These are phyloP conservation scores for Hydrotaea cyrtoneurina DNA, from an alignment of 2,888 invertebrate genomes.

Conservation along the genomic window DNA sequence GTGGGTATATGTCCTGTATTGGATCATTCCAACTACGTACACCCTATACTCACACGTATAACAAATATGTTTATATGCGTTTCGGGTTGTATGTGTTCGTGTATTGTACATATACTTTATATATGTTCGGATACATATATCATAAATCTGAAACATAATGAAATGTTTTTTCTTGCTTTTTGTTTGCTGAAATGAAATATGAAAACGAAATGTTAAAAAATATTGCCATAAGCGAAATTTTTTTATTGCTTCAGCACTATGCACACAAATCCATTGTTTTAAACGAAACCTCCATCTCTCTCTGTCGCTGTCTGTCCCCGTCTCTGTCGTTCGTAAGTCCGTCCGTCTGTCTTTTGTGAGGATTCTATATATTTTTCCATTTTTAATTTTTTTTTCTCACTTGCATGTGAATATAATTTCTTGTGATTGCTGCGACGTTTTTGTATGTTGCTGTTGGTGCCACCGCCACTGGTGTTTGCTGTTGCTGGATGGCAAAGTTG, in stretches of 20 bases:
- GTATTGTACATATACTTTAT: not conserved
- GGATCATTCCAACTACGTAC: too few relatives aligned
- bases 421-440: slow-evolving; percentile 36
- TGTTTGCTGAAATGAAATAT: slow-evolving; percentile 41
- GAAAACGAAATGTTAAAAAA: slow-evolving; percentile 52
- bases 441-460: not conserved
- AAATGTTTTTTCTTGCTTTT: slow-evolving; percentile 42
- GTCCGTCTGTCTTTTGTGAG: not conserved
- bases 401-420: slow-evolving; percentile 32
- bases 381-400: slow-evolving; percentile 23
- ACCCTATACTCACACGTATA: too few relatives aligned
- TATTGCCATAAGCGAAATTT: slow-evolving; percentile 57
- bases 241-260: slow-evolving; percentile 54
- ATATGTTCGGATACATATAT: slow-evolving; percentile 2
- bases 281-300: slow-evolving; percentile 21
- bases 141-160: slow-evolving; percentile 50
- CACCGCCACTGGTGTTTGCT: not conserved
- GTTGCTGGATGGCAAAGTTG: not conserved
- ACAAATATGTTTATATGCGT: too few relatives aligned
- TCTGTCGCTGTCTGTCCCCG: slow-evolving; percentile 40
- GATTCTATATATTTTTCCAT: slow-evolving; percentile 19
- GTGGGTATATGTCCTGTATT: too few relatives aligned
- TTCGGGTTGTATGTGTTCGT: not conserved
- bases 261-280: slow-evolving; percentile 56
- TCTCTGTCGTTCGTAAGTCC: slow-evolving; percentile 17